phyloP scores from a whole-genome alignment of 2,113 vertebrate species.

The Pelecanoides urinatrix region DNA sequence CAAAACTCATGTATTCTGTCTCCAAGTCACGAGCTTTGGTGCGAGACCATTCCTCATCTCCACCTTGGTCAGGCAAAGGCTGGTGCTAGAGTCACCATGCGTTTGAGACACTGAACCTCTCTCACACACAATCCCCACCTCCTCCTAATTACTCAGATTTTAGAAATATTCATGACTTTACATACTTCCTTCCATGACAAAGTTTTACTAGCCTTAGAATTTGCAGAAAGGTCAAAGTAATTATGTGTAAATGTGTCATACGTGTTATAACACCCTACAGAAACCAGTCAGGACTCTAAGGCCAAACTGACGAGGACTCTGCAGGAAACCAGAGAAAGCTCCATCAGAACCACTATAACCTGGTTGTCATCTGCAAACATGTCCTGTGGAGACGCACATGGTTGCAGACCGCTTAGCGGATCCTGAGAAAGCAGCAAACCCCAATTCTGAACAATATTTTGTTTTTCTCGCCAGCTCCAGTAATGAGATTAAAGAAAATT shows the following conservation, averaged over 20 bases:
- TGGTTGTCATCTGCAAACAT: neutral
- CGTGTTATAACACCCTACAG: neutral
- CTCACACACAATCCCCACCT: neutral
- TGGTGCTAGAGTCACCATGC: neutral
- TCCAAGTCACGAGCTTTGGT: neutral
- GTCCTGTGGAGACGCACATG: fast-evolving
- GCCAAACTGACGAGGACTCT: neutral
- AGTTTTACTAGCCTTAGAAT: neutral
- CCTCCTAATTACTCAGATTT: neutral
- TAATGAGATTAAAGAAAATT: neutral
- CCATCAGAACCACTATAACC: neutral
- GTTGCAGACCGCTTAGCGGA: neutral
- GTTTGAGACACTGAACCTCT: neutral
- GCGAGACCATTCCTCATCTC: constrained; percentile 1
- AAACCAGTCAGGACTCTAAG: neutral
- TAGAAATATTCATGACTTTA: neutral
- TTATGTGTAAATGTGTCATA: constrained; percentile 1
- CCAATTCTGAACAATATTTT: neutral
- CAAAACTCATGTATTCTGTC: constrained; percentile 18
- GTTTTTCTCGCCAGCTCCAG: neutral
- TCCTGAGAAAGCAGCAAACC: neutral
- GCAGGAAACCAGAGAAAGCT: neutral
- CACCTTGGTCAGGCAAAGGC: fast-evolving
- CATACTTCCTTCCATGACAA: neutral
- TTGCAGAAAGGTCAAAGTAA: constrained; percentile 44